Evolutionary conservation across 2,888 invertebrate species (phyloP).

Genomic region (Drosophila crucigera): DNA sequence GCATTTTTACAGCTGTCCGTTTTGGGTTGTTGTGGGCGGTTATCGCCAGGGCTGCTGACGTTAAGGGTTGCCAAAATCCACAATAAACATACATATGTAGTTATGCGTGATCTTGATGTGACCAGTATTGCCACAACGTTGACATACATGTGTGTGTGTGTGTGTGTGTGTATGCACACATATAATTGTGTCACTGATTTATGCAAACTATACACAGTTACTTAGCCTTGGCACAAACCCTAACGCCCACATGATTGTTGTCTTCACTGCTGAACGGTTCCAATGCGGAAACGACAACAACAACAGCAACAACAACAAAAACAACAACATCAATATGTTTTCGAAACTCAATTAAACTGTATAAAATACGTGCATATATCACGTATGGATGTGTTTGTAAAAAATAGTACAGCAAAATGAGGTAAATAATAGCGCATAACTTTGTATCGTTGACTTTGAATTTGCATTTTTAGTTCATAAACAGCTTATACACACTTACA

Average conservation of each 20-base stretch:
- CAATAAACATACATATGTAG: not conserved
- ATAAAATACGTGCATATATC: slow-evolving; percentile 22
- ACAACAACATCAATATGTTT: slow-evolving; percentile 9
- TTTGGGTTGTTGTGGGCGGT: slow-evolving; percentile 37
- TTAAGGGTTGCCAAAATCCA: slow-evolving; percentile 23
- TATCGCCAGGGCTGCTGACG: slow-evolving; percentile 41
- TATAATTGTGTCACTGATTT: slow-evolving; percentile 11
- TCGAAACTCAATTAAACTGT: slow-evolving; percentile 30
- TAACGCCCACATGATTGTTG: slow-evolving; percentile 27
- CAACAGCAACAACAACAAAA: slow-evolving; percentile 11
- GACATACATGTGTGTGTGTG: not conserved
- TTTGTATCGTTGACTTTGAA: slow-evolving; percentile 57
- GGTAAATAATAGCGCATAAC: slow-evolving; percentile 36
- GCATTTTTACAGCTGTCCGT: slow-evolving; percentile 64
- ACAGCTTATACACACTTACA: slow-evolving; percentile 17
- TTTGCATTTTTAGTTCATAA: slow-evolving; percentile 64
- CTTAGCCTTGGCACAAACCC: slow-evolving; percentile 43
- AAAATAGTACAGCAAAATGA: slow-evolving; percentile 27
- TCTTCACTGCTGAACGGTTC: slow-evolving; percentile 16
- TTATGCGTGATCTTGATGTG: slow-evolving; percentile 2
- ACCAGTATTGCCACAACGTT: slow-evolving; percentile 26
- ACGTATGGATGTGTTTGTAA: slow-evolving; percentile 8
- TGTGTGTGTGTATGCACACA: not conserved
- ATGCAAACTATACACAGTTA: slow-evolving; percentile 16
- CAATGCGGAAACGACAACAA: slow-evolving; percentile 44